Evolutionary conservation across 2,797 vertebrate genomes (phyloP).

Genomic region (Microctenopoma stevenorrisi): DNA sequence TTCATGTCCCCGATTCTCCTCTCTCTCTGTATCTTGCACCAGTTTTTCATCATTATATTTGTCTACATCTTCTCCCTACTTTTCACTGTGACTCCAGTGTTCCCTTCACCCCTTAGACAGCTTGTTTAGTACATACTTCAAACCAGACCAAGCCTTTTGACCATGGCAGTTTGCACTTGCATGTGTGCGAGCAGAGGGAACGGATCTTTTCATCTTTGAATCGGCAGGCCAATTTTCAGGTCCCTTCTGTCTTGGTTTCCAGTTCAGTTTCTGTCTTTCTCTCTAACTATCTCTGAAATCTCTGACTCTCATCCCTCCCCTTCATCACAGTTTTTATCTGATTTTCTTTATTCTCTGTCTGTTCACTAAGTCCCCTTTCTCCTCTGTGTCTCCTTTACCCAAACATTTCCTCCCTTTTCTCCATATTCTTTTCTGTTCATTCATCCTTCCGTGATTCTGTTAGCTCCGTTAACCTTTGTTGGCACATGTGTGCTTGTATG

Average conservation of each 20-base stretch:
- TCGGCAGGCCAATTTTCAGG: slow-evolving; percentile 35
- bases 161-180: slow-evolving; percentile 21
- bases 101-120: slow-evolving; percentile 6
- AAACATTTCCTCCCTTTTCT: not conserved
- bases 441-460: not conserved
- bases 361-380: not conserved
- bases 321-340: not conserved
- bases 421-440: not conserved
- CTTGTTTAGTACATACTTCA: slow-evolving; percentile 46
- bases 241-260: slow-evolving; percentile 32
- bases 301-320: not conserved
- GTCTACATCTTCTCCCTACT: slow-evolving; percentile 26
- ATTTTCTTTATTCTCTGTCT: not conserved
- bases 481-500: not conserved
- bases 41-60: slow-evolving; percentile 40
- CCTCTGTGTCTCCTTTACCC: not conserved
- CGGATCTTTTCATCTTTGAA: slow-evolving; percentile 51
- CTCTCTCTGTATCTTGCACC: not conserved
- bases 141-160: slow-evolving; percentile 41
- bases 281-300: slow-evolving; percentile 21
- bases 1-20: not conserved
- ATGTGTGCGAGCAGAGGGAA: slow-evolving; percentile 18
- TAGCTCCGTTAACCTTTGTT: slow-evolving; percentile 1
- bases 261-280: slow-evolving; percentile 26
- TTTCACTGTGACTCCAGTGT: slow-evolving; percentile 17